Conservation (phyloP, 1,140 invertebrate species). For the Physella acuta region DNA sequence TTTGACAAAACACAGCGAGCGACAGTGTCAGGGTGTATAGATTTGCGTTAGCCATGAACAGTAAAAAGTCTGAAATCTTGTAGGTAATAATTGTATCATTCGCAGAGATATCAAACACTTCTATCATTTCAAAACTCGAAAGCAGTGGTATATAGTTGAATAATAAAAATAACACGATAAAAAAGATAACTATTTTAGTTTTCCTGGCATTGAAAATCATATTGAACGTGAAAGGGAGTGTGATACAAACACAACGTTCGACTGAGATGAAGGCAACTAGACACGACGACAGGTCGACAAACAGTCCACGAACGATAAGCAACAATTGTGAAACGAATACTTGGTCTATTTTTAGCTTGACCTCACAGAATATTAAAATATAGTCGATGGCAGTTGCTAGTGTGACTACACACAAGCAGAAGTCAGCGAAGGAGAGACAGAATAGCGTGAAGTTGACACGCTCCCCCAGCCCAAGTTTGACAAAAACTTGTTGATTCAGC, state of each 20-base stretch:
- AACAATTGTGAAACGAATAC: background rate
- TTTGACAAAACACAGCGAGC: background rate
- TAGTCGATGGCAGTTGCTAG: background rate
- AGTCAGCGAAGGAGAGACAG: background rate
- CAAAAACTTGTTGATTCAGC: background rate
- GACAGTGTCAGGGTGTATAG: background rate
- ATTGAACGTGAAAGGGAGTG: background rate
- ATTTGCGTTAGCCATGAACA: background rate
- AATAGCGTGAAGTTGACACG: background rate
- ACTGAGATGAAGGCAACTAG: background rate
- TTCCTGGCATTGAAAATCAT: background rate
- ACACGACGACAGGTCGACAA: background rate
- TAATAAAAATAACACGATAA: background rate
- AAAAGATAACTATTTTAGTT: background rate
- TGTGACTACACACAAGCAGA: background rate
- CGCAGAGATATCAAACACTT: background rate
- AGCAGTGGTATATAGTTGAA: background rate
- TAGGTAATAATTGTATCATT: background rate
- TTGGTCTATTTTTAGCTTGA: background rate
- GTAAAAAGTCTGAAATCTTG: background rate
- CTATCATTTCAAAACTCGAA: background rate
- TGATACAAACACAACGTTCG: background rate
- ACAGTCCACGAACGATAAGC: background rate
- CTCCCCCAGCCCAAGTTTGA: background rate
- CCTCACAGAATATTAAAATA: background rate